Base-by-base conservation (phyloP, 53 echinoderm and acorn worm species). In the Temnopleurus reevesii region DNA sequence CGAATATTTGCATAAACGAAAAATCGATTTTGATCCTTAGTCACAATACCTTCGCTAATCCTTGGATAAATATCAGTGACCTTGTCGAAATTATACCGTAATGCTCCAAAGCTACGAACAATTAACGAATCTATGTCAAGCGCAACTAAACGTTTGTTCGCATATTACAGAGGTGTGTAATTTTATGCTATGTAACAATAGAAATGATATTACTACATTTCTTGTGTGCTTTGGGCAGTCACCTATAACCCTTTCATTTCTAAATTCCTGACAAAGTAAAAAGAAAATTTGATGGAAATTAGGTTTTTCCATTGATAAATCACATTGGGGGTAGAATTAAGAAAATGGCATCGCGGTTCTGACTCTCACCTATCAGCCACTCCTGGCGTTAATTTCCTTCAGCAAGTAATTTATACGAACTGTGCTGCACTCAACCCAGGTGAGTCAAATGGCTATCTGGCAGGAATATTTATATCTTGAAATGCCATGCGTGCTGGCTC, bases 71-170 rank as follows among this genome's bases (percentile, higher is more conserved):
- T 21, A 71, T 71, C 15, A n/a, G 41, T 41, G 71, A 71, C 71
- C 71, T 71, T 71, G 65, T 15, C 19, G 33, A n/a, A n/a, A 34
- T 18, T 19, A 36, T 36, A 18, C 26, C 18, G 36, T 65, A 41
- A n/a, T 23, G 9, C 36, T 4, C 19, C n/a, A 7, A 38, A 21
- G n/a, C 36, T 41, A 8, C n/a, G 3, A 64, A 21, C 38, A 6
- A 71, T 71, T 71, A 17, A 41, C 8, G n/a, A 71, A 71, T 71
- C 71, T 6, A 41, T 71, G 71, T 71, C 71, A 71, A 71, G 71
- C 71, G 21, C 41, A 10, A 41, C 15, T 23, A 31, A 36, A 21
- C 71, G n/a, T 71, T 71, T 71, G 71, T 71, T 71, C 38, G 8
- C 41, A n/a, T 71, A 41, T 71, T 41, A 41, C 36, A 71, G 34